Evolutionary conservation across 2,888 invertebrate genomes (phyloP).

Genomic region (Cylloceria caligata): DNA sequence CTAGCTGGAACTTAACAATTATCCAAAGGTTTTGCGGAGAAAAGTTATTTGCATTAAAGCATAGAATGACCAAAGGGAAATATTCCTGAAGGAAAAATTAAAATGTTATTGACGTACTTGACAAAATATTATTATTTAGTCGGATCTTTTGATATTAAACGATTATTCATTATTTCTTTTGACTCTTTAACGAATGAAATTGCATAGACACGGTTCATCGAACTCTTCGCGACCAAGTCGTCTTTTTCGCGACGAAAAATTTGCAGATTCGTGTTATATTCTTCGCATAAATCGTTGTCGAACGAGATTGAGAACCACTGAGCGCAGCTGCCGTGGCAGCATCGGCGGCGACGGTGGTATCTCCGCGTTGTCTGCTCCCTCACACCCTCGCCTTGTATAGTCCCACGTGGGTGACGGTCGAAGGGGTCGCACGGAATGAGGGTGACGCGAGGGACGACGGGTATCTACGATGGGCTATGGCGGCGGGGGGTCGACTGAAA

Average conservation of each 20-base stretch:
- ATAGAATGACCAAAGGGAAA: too few species aligned
- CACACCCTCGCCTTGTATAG: constrained; percentile 81
- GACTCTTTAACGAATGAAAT: too few species aligned
- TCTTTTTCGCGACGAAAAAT: constrained; percentile 25
- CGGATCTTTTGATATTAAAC: too few species aligned
- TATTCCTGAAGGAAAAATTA: too few species aligned
- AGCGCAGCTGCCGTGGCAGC: constrained; percentile 82
- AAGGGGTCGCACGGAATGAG: constrained; percentile 84
- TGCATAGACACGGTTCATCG: too few species aligned
- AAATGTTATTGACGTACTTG: too few species aligned
- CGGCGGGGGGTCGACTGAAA: constrained; percentile 44
- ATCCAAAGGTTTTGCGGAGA: too few species aligned
- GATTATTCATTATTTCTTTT: too few species aligned
- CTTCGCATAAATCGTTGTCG: constrained; percentile 57
- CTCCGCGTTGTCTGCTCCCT: constrained; percentile 82
- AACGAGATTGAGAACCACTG: constrained; percentile 79
- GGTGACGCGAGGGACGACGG: constrained; percentile 78
- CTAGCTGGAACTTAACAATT: too few species aligned
- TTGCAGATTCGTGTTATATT: neutral
- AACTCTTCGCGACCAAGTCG: too few species aligned
- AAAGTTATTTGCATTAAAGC: too few species aligned
- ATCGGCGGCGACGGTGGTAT: constrained; percentile 73
- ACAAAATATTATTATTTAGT: too few species aligned
- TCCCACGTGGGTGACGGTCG: constrained; percentile 84
- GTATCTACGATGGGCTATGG: constrained; percentile 38